Conservation (phyloP, 2,888 invertebrate species). For the Phorcus lineatus region DNA sequence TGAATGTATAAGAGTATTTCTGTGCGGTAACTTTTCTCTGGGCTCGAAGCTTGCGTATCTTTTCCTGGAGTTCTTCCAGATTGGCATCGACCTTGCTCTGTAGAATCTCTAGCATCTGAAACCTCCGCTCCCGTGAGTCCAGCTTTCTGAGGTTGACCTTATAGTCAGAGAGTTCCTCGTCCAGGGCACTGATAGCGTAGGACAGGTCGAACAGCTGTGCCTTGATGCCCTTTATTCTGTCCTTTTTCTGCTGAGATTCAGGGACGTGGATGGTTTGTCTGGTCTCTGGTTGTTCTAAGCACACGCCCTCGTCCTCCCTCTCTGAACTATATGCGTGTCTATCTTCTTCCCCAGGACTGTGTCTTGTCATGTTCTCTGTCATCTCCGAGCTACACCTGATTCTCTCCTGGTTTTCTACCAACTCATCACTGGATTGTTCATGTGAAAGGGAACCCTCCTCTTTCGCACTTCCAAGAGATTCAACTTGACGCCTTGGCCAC, state of each 20-base stretch:
- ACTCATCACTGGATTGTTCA: background rate
- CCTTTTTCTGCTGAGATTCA: background rate
- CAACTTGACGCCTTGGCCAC: background rate
- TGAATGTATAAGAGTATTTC: slow-evolving; percentile 27
- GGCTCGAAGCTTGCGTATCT: slow-evolving; percentile 26
- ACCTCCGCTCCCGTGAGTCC: slow-evolving; percentile 40
- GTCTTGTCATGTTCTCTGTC: no score
- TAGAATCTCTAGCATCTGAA: slow-evolving; percentile 18
- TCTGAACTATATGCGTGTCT: no score
- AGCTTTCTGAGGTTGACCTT: background rate
- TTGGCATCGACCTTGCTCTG: slow-evolving; percentile 41
- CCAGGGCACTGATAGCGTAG: background rate
- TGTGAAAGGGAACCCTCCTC: background rate
- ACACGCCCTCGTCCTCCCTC: no score
- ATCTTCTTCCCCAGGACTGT: no score
- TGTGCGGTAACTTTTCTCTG: slow-evolving; percentile 32
- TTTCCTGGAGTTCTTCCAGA: slow-evolving; percentile 47
- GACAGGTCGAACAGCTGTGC: background rate
- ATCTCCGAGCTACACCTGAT: no score
- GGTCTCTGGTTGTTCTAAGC: no score
- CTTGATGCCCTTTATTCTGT: background rate
- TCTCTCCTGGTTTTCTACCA: background rate
- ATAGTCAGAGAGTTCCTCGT: background rate
- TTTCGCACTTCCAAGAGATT: background rate
- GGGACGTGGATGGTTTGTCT: background rate